Conservation (phyloP, 2,113 vertebrate species). For the Oncorhynchus clarkii region DNA sequence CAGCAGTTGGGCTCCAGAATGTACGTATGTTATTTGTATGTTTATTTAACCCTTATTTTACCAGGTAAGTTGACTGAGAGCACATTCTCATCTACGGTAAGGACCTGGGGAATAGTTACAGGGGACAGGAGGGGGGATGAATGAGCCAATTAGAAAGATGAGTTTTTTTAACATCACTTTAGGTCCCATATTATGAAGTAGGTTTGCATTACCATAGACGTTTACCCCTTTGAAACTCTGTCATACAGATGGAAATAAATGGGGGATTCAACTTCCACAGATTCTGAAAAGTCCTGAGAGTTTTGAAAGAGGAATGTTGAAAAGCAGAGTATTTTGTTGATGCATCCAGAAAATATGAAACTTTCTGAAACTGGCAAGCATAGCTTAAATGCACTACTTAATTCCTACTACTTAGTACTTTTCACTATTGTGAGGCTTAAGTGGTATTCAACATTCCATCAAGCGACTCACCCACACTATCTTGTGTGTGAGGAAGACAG, state of each 20-base stretch:
- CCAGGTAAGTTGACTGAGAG: constrained; percentile 11
- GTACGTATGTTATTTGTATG: too few relatives aligned
- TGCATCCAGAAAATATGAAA: neutral
- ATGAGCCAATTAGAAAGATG: constrained; percentile 25
- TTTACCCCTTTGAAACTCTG: constrained; percentile 30
- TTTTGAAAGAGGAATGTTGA: neutral
- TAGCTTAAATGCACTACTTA: neutral
- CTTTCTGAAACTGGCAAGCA: too few relatives aligned
- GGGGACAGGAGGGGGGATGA: too few relatives aligned
- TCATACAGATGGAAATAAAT: neutral
- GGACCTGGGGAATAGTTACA: too few relatives aligned
- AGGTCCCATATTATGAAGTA: constrained; percentile 39
- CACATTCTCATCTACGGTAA: too few relatives aligned
- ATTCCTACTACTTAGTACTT: too few relatives aligned
- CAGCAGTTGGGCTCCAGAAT: too few relatives aligned
- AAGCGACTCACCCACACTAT: too few relatives aligned
- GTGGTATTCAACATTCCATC: constrained; percentile 10
- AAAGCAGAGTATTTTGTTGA: constrained; percentile 4
- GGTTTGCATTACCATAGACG: constrained; percentile 31
- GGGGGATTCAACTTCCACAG: constrained; percentile 2
- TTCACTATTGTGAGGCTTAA: constrained; percentile 2
- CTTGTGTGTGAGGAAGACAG: too few relatives aligned
- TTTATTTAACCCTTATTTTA: too few relatives aligned
- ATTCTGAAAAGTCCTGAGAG: neutral
- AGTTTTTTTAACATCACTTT: constrained; percentile 26